Percentiles rank a stretch among this genome's conserved stretches.
Conservation (phyloP, 2,113 vertebrate genomes). For the Odontesthes bonariensis region DNA sequence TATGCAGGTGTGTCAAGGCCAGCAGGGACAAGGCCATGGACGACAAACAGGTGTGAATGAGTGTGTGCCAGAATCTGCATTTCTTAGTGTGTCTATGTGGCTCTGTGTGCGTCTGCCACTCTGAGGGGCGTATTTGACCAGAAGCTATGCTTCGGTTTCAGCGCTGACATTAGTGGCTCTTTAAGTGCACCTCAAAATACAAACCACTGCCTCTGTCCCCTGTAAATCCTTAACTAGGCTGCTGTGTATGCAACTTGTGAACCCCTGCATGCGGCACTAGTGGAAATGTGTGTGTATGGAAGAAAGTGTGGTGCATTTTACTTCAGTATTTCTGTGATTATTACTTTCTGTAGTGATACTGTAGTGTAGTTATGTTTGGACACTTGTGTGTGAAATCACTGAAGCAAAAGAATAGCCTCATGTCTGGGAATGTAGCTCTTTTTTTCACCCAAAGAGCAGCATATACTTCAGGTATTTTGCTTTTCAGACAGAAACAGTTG, state of each 20-base stretch:
- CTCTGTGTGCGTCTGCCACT: conserved; percentile 15
- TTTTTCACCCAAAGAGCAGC: conserved; percentile 35
- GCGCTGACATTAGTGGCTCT: conserved; percentile 68
- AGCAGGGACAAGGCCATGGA: conserved; percentile 32
- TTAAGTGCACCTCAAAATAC: conserved; percentile 56
- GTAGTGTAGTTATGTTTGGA: not conserved
- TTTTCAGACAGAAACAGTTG: conserved; percentile 47
- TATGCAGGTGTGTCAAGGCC: conserved; percentile 58
- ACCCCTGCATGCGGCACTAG: conserved; percentile 17
- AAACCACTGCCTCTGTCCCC: conserved; percentile 52
- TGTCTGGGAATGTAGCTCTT: conserved; percentile 50
- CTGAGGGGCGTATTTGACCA: conserved; percentile 32
- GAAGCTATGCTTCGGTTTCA: conserved; percentile 63
- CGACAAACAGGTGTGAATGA: conserved; percentile 54
- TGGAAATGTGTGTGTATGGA: not conserved
- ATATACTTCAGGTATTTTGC: conserved; percentile 43
- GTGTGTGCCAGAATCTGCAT: conserved; percentile 22
- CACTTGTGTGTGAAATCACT: conserved; percentile 2
- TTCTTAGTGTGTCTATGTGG: conserved; percentile 3
- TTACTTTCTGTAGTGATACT: not conserved
- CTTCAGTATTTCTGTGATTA: not conserved
- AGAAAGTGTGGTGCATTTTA: conserved; percentile 5
- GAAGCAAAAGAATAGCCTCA: conserved; percentile 32
- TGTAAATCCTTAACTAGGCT: conserved; percentile 50
- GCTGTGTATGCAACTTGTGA: conserved; percentile 30